phyloP scores from a whole-genome alignment of 2,888 invertebrate species.

The Synergus japonicus region DNA sequence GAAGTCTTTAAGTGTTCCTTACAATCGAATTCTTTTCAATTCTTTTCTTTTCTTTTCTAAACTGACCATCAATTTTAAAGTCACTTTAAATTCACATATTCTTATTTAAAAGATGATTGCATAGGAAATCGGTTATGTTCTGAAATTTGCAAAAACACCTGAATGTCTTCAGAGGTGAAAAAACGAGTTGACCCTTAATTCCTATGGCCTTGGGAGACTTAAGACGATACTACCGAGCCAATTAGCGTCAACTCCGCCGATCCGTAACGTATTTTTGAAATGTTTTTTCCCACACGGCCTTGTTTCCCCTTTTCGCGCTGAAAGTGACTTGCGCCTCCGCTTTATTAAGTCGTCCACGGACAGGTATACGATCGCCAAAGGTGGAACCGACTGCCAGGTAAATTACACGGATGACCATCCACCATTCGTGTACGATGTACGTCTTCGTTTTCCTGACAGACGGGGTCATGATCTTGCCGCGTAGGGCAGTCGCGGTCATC shows the following conservation, averaged over 20 bases:
- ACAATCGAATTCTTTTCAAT: too few relatives aligned
- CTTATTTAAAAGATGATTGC: too few relatives aligned
- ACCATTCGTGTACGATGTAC: constrained; percentile 42
- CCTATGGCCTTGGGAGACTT: not conserved
- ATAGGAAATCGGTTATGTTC: too few relatives aligned
- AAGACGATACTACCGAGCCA: constrained; percentile 18
- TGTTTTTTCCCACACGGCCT: constrained; percentile 19
- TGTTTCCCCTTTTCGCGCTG: constrained; percentile 36
- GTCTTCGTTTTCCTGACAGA: constrained; percentile 14
- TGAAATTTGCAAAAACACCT: not conserved
- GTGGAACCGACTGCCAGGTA: constrained; percentile 51
- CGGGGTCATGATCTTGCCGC: constrained; percentile 36
- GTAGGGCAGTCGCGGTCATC: constrained; percentile 31
- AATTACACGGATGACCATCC: constrained; percentile 53
- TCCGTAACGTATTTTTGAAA: constrained; percentile 20
- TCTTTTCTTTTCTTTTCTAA: too few relatives aligned
- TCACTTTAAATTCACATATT: too few relatives aligned
- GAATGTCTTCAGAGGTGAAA: not conserved
- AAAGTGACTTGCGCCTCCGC: constrained; percentile 42
- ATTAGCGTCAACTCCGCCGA: constrained; percentile 10
- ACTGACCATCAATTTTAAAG: too few relatives aligned
- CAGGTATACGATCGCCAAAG: constrained; percentile 34
- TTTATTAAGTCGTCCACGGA: constrained; percentile 52
- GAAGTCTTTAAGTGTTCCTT: too few relatives aligned
- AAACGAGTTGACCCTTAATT: constrained; percentile 10